Evolutionary conservation across 2,113 vertebrate species (phyloP), one percentile per base, ranked within the genome.

Genomic region (human (Homo sapiens)): DNA sequence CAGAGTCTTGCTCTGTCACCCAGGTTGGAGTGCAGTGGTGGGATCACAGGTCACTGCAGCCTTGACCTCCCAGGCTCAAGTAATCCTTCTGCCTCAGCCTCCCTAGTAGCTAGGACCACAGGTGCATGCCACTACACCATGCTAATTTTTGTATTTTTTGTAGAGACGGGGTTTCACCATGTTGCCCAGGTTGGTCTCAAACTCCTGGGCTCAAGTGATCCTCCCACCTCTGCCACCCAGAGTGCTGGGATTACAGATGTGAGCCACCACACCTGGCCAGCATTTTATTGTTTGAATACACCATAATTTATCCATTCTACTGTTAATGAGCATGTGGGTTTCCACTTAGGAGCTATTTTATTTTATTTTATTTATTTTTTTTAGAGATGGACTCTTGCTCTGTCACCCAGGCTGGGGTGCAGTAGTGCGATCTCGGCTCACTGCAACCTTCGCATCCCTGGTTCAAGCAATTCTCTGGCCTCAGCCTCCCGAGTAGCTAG

Each of bases 221-320:
- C 68, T 72, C n/a, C 18, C 9, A 22, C n/a, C n/a, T 72, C 68
- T 22, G 18, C 68, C 68, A n/a, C 68, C 68, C 68, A 70, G 8
- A 72, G 68, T 22, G 68, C 66, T 68, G 35, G n/a, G 68, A 72
- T 72, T 72, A 72, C 18, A 38, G n/a, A 10, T n/a, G 9, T 72
- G 18, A 72, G n/a, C 18, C 18, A 72, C 20, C 4, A 5, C 20
- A 20, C 8, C 70, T 38, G n/a, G n/a, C 20, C 68, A 70, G 30
- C 18, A 45, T 90, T 94, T 93, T 32, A 50, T 94, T 94, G 64
- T 90, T 82, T 94, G 30, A 48, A 79, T 93, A 35, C 73, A 48
- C 61, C 70, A 61, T 45, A 50, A 8, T 83, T 92, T 92, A 89
- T 48, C 55, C 73, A 40, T 66, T 87, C 43, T 66, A 76, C 25